These are phyloP conservation scores for Cataglyphis cursor DNA, from an alignment of 2,888 invertebrate genomes.

Conservation along the genomic window DNA sequence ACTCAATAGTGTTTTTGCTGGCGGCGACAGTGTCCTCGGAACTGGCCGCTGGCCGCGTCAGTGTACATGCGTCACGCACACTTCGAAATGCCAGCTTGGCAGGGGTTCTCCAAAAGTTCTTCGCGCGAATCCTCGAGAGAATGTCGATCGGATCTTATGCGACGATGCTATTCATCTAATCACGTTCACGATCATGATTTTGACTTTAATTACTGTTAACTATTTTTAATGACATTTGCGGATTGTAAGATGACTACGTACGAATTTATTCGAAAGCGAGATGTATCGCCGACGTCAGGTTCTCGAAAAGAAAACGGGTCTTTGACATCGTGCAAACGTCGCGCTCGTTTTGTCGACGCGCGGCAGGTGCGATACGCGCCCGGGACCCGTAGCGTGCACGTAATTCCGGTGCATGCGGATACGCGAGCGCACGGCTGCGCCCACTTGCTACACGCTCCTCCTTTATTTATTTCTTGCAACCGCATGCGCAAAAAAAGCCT, in stretches of 20 bases:
- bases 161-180: neutral
- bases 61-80: conserved; percentile 64
- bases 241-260: neutral
- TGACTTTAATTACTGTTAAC: no score
- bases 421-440: conserved; percentile 41
- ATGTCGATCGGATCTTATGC: neutral
- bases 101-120: conserved; percentile 74
- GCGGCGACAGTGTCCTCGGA: conserved; percentile 81
- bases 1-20: conserved; percentile 86
- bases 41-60: conserved; percentile 73
- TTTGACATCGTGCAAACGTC: conserved; percentile 51
- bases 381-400: conserved; percentile 75
- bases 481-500: conserved; percentile 65
- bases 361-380: conserved; percentile 76
- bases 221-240: neutral
- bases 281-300: conserved; percentile 30
- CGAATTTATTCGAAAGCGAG: neutral
- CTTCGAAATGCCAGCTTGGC: conserved; percentile 64
- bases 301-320: conserved; percentile 49
- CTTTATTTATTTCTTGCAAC: conserved; percentile 53
- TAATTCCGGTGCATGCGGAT: conserved; percentile 73
- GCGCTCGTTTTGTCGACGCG: conserved; percentile 56
- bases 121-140: neutral
- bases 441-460: conserved; percentile 49
- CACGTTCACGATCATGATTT: neutral